Evolutionary conservation across 2,113 vertebrate species (phyloP).

Genomic region (Cynocephalus volans): DNA sequence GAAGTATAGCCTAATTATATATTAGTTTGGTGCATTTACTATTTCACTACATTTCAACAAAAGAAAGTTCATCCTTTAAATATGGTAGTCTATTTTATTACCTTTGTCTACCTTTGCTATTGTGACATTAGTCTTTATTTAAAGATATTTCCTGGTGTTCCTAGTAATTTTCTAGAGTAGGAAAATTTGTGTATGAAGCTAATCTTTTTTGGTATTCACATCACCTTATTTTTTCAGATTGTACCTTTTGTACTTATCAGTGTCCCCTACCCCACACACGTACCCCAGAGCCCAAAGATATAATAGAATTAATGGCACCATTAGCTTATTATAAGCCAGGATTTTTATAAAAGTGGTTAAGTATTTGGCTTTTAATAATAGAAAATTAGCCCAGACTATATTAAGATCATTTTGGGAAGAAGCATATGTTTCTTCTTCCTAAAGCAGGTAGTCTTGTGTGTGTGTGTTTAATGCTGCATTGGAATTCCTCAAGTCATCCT

Average conservation of each 20-base stretch:
- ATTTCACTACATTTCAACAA: conserved; percentile 23
- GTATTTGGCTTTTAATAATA: conserved; percentile 63
- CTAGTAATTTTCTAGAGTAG: conserved; percentile 44
- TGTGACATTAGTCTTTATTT: conserved; percentile 37
- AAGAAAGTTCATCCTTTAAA: neutral
- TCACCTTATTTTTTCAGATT: neutral
- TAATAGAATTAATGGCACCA: neutral
- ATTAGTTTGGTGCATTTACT: conserved; percentile 23
- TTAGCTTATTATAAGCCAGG: conserved; percentile 12
- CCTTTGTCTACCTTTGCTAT: neutral
- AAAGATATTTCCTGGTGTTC: neutral
- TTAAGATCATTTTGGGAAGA: neutral
- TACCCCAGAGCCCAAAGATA: neutral
- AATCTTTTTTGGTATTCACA: conserved; percentile 11
- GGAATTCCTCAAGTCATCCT: neutral
- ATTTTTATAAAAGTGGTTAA: conserved; percentile 22
- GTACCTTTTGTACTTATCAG: neutral
- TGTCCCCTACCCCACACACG: neutral
- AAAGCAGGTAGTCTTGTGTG: neutral
- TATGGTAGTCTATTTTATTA: neutral
- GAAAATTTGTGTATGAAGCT: neutral
- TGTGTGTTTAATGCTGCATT: neutral
- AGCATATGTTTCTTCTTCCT: neutral
- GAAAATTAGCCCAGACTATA: conserved; percentile 35
- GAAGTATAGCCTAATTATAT: neutral